Conservation (phyloP, 64 coral and sea anemone species). For the Porites australiensis region DNA sequence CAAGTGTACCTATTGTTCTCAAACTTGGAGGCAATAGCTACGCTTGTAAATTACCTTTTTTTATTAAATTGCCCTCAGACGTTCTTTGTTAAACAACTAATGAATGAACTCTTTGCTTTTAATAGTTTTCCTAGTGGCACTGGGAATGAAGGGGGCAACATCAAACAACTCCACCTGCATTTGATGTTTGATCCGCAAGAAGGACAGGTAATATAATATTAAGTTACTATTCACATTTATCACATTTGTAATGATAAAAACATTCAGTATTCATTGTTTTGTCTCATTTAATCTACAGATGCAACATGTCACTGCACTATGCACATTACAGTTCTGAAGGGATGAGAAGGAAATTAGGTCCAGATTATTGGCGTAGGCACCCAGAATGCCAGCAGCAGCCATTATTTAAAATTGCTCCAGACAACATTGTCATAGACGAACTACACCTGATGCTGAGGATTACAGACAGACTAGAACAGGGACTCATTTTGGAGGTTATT, state of each 20-base stretch:
- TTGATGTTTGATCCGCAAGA: conserved; percentile 37
- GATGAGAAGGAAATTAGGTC: conserved; percentile 38
- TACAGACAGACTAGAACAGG: conserved; percentile 17
- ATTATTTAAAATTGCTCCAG: conserved; percentile 22
- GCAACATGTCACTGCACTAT: conserved; percentile 38
- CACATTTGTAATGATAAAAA: too few species aligned
- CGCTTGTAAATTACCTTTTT: too few species aligned
- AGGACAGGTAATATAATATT: conserved; percentile 2
- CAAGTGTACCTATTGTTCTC: too few species aligned
- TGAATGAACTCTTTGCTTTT: too few species aligned
- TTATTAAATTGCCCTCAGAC: too few species aligned
- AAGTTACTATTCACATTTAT: too few species aligned
- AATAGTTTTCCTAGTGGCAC: too few species aligned
- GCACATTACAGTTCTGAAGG: not conserved
- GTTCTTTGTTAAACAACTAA: too few species aligned
- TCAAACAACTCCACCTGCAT: conserved; percentile 15
- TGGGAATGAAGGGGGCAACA: conserved; percentile 28
- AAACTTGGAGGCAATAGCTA: too few species aligned
- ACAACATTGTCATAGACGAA: conserved; percentile 20
- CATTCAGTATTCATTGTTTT: not conserved
- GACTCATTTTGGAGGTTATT: conserved; percentile 50
- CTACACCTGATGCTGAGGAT: conserved; percentile 42
- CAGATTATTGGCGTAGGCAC: conserved; percentile 26
- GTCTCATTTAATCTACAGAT: conserved; percentile 10
- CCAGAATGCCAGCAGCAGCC: conserved; percentile 37